These are phyloP conservation scores for Heterotis niloticus DNA, from an alignment of 2,113 vertebrate species.

Conservation along the genomic window DNA sequence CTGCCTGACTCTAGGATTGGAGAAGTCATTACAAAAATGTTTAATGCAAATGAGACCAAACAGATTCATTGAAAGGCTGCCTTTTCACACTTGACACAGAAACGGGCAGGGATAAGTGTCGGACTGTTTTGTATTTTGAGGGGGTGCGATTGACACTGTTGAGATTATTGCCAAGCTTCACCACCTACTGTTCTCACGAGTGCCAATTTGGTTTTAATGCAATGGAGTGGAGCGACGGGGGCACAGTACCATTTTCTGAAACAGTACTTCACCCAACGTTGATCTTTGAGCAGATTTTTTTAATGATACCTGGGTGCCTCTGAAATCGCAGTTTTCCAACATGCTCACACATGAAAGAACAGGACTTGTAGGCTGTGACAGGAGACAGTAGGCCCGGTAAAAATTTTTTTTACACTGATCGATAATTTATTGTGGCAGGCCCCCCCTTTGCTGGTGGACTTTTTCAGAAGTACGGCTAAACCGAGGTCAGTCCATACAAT, in stretches of 20 bases:
- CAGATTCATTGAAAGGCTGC: neutral
- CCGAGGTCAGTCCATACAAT: neutral
- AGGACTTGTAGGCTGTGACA: neutral
- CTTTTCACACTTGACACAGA: neutral
- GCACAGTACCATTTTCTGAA: slow-evolving; percentile 41
- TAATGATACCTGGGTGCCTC: neutral
- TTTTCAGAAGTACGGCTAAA: neutral
- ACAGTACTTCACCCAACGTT: slow-evolving; percentile 39
- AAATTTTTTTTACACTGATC: slow-evolving; percentile 1
- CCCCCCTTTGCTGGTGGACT: neutral
- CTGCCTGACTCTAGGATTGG: neutral
- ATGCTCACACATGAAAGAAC: neutral
- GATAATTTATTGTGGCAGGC: neutral
- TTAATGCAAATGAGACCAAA: slow-evolving; percentile 18
- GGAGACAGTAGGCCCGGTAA: neutral
- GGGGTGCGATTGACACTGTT: slow-evolving; percentile 11
- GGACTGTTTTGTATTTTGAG: neutral
- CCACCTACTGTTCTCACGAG: slow-evolving; percentile 34
- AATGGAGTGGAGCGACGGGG: slow-evolving; percentile 40
- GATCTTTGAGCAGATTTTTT: slow-evolving; percentile 16
- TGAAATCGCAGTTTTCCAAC: neutral
- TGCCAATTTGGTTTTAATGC: slow-evolving; percentile 36
- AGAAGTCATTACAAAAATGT: slow-evolving; percentile 15
- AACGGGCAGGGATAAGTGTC: neutral
- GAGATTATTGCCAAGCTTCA: slow-evolving; percentile 33